These are phyloP conservation scores for Protobothrops flavoviridis DNA, from an alignment of 2,113 vertebrate genomes.

Conservation along the genomic window DNA sequence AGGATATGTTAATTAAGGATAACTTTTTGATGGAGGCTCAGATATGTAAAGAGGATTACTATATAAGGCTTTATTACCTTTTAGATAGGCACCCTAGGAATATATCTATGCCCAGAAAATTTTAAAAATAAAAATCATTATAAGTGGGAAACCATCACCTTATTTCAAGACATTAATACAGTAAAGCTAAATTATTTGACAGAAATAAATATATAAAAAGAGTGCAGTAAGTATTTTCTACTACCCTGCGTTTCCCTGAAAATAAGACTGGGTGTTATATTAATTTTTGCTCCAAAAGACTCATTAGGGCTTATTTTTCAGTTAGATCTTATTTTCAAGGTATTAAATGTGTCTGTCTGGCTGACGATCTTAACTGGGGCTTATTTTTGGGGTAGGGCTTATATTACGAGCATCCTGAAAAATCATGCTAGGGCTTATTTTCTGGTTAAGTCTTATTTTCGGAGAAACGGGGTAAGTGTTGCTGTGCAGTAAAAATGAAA, in stretches of 20 bases:
- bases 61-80: conserved; percentile 94
- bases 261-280: no score
- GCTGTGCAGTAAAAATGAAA: conserved; percentile 19
- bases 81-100: conserved; percentile 98
- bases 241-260: no score
- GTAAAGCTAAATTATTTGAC: not conserved
- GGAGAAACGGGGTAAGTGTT: not conserved
- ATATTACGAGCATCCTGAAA: no score
- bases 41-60: conserved; percentile 96
- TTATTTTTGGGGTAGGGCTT: no score
- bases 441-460: no score
- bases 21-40: conserved; percentile 90
- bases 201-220: conserved; percentile 1
- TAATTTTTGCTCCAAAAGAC: no score
- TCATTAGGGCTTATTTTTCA: no score
- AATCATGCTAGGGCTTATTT: no score
- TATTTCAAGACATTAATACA: not conserved
- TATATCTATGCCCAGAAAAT: conserved; percentile 82
- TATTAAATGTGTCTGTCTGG: no score
- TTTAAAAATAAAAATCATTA: conserved; percentile 35
- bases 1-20: conserved; percentile 83
- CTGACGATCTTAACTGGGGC: no score
- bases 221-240: not conserved
- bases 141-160: not conserved
- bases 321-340: no score